Base-by-base conservation (phyloP, 2,888 invertebrate species). In the Papilio protenor region DNA sequence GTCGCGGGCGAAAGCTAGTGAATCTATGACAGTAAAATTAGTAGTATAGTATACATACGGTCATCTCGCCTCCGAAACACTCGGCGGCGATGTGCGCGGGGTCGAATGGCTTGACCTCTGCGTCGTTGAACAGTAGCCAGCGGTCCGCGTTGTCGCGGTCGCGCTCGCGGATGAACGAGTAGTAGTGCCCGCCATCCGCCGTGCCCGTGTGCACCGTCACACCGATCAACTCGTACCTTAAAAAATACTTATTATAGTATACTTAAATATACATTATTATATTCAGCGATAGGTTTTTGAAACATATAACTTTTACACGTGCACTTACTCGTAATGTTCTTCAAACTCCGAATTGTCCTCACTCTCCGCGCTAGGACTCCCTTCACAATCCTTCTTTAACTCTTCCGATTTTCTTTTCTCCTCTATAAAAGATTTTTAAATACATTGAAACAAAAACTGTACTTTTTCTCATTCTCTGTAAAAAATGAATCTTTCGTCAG, bases 201-300 rank as follows among this genome's bases (percentile, higher is more conserved):
- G 98, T 99, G n/a, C 99, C 99, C 21, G 99, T 99, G 93, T 99
- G 99, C 0, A 99, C 99, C 0, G 99, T 99, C 16, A 99, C 98
- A 16, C 99, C 99, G 80, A 98, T 98, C 81, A 98, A 91, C 90
- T 98, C 98, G 91, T 97, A 96, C 76, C 96, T 96, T 81, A 3
- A 81, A 55, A 57, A 6, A 5, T 52, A 49, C 2, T 49, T 49
- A 52, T 52, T 52, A 49, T 49, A 52, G 6, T 52, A 18, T 52
- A 52, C 16, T 49, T 61, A 16, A 45, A 40, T 40, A 40, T 8
- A 40, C 40, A n/a, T n/a, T n/a, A n/a, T 66, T 1, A n/a, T 66
- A 18, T 52, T 16, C 5, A 12, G 11, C 21, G 2, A 21, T 47
- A 47, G 5, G 70, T 45, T n/a, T 18, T 21, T 8, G 16, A 12